Evolutionary conservation across 2,888 invertebrate species (phyloP).

Genomic region (Campoplex nolae): DNA sequence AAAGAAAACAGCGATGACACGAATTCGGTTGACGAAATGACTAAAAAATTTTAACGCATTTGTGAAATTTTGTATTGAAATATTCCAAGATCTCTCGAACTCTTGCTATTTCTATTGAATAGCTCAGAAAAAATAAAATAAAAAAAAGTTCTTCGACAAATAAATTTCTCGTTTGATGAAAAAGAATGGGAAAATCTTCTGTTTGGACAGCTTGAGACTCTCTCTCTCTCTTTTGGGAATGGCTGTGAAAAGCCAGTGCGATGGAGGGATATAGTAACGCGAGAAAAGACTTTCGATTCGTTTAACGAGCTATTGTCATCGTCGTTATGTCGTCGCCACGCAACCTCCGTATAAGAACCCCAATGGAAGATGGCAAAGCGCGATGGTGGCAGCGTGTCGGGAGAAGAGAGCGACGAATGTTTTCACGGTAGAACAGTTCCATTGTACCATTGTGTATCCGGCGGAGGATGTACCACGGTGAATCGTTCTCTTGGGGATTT

Average conservation of each 20-base stretch:
- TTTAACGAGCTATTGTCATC: slow-evolving; percentile 65
- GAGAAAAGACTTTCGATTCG: slow-evolving; percentile 62
- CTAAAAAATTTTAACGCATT: background rate
- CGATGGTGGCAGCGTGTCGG: slow-evolving; percentile 14
- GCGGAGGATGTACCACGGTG: slow-evolving; percentile 57
- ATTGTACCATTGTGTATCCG: slow-evolving; percentile 61
- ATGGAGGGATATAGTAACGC: background rate
- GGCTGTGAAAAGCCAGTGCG: slow-evolving; percentile 29
- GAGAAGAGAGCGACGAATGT: slow-evolving; percentile 50
- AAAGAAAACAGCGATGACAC: background rate
- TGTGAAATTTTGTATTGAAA: background rate
- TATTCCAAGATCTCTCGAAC: background rate
- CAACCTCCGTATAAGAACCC: slow-evolving; percentile 33
- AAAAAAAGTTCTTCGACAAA: background rate
- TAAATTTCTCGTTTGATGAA: background rate
- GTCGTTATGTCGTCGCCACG: slow-evolving; percentile 47
- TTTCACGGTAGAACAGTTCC: slow-evolving; percentile 63
- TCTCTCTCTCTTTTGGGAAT: background rate
- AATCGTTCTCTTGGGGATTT: slow-evolving; percentile 70
- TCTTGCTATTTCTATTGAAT: background rate
- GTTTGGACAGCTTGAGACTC: slow-evolving; percentile 24
- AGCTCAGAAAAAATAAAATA: background rate
- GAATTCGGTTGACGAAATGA: background rate
- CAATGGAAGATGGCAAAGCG: slow-evolving; percentile 34
- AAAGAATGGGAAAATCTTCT: slow-evolving; percentile 2